A percentile compares a stretch with the other conserved stretches of the same genome.
Conservation (phyloP, 2,888 invertebrate genomes). For the Margaritifera margaritifera region DNA sequence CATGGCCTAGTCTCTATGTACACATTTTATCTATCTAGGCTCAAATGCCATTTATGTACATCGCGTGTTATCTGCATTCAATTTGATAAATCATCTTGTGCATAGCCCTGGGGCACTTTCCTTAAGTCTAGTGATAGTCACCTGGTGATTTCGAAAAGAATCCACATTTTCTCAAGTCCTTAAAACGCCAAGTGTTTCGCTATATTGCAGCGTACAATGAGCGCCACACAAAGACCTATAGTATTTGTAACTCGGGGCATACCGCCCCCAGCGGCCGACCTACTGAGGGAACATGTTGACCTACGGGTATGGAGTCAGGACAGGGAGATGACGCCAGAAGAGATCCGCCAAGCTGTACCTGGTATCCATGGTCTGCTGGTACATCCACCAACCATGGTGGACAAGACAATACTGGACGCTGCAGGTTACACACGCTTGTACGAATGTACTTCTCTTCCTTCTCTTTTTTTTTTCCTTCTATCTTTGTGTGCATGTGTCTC, state of each 20-base stretch:
- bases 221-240: slow-evolving; percentile 13
- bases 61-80: too few relatives aligned
- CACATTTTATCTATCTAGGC: too few relatives aligned
- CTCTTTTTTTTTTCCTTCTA: not conserved
- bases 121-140: too few relatives aligned
- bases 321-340: slow-evolving; percentile 19
- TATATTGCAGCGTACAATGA: not conserved
- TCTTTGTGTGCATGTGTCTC: too few relatives aligned
- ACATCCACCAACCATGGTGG: slow-evolving; percentile 42
- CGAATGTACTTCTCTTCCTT: not conserved
- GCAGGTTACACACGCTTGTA: slow-evolving; percentile 35
- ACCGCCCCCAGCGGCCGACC: slow-evolving; percentile 12
- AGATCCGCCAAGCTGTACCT: slow-evolving; percentile 20
- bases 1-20: too few relatives aligned
- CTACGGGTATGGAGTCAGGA: slow-evolving; percentile 14
- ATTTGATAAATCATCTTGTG: too few relatives aligned
- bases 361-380: not conserved
- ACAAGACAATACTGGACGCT: slow-evolving; percentile 44
- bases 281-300: slow-evolving; percentile 13
- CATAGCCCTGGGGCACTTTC: too few relatives aligned
- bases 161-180: too few relatives aligned
- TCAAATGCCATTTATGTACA: too few relatives aligned
- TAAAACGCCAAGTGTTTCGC: too few relatives aligned
- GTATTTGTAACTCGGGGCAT: slow-evolving; percentile 22
- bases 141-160: too few relatives aligned